Percentiles rank a stretch among this genome's conserved stretches.
These are phyloP conservation scores for Halocaridina rubra DNA, from an alignment of 2,888 invertebrate species.

Conservation along the genomic window DNA sequence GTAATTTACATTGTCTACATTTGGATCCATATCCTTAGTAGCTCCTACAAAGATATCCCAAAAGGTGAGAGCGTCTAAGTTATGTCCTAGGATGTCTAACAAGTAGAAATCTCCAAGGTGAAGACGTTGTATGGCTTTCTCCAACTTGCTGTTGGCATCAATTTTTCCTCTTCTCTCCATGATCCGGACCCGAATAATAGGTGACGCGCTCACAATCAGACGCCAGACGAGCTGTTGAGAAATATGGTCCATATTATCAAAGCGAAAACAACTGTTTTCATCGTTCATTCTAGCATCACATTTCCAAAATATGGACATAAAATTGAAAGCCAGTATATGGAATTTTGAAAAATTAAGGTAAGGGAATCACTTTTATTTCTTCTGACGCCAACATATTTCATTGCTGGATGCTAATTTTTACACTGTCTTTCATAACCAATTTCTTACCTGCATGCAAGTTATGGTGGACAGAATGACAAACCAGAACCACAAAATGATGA, in stretches of 20 bases:
- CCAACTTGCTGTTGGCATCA: not conserved
- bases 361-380: too few species aligned
- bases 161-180: slow-evolving; percentile 53
- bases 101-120: slow-evolving; percentile 57
- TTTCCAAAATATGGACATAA: too few species aligned
- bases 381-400: too few species aligned
- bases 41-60: slow-evolving; percentile 36
- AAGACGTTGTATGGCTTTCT: slow-evolving; percentile 18
- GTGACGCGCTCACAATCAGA: slow-evolving; percentile 17
- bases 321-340: too few species aligned
- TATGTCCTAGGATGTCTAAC: slow-evolving; percentile 32
- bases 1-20: not conserved
- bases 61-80: slow-evolving; percentile 56
- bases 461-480: slow-evolving; percentile 2
- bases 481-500: slow-evolving; percentile 20
- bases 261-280: too few species aligned
- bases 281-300: too few species aligned
- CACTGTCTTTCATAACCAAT: too few species aligned
- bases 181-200: slow-evolving; percentile 18
- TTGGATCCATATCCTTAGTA: not conserved
- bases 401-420: too few species aligned
- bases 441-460: slow-evolving; percentile 14
- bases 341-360: too few species aligned
- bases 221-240: slow-evolving; percentile 42
- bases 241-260: not conserved